These are phyloP conservation scores for Rhizoglyphus robini DNA, from an alignment of 1,140 invertebrate species.

Conservation along the genomic window DNA sequence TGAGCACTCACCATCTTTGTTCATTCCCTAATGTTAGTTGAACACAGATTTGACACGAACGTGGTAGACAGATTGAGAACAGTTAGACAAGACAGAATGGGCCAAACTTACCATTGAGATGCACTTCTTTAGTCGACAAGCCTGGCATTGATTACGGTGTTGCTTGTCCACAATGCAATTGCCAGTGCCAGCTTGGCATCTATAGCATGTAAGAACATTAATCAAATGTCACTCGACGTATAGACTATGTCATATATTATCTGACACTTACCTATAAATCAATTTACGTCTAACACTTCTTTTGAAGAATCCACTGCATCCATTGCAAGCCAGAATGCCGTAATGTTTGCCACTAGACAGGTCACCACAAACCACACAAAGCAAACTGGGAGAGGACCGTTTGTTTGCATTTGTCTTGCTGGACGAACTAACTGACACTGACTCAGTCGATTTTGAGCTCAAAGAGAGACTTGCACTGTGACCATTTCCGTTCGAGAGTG, in stretches of 20 bases:
- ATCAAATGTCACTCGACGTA: too few species aligned
- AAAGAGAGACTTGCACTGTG: too few species aligned
- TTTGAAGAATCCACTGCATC: constrained; percentile 98
- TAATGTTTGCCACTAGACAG: constrained; percentile 95
- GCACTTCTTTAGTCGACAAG: constrained; percentile 93
- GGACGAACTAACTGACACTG: too few species aligned
- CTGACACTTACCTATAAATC: constrained; percentile 73
- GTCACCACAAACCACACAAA: constrained; percentile 88
- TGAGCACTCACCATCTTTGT: constrained; percentile 75
- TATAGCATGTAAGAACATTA: too few species aligned
- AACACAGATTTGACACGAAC: too few species aligned
- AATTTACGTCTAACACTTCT: constrained; percentile 86
- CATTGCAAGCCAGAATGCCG: constrained; percentile 96
- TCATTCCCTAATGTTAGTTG: constrained; percentile 60
- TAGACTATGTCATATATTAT: neutral
- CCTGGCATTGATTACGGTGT: constrained; percentile 95
- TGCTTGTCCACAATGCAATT: constrained; percentile 94
- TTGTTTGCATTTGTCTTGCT: neutral
- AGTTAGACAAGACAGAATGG: too few species aligned
- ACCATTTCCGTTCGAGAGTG: neutral
- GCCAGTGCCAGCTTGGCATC: constrained; percentile 91
- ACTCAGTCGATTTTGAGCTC: neutral
- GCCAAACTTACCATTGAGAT: constrained; percentile 56
- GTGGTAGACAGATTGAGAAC: too few species aligned
- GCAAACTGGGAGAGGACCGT: constrained; percentile 30